These are phyloP conservation scores for Cyphomyrus discorhynchus DNA, from an alignment of 2,113 vertebrate genomes.

Conservation along the genomic window DNA sequence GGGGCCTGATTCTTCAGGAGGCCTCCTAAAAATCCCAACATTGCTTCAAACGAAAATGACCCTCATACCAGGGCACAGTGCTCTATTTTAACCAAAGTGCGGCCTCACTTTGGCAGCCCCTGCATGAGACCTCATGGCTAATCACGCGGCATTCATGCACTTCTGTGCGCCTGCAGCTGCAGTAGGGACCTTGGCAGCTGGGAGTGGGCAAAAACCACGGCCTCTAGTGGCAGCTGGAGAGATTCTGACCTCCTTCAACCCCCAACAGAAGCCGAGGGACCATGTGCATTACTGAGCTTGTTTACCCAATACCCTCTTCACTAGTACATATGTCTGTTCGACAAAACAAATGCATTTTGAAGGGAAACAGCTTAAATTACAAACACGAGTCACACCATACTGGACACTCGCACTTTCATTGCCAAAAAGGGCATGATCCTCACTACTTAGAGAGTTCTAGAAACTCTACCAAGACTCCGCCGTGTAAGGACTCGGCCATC, in stretches of 20 bases:
- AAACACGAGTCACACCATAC: not conserved
- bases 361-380: not conserved
- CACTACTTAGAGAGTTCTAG: not conserved
- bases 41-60: not conserved
- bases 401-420: not conserved
- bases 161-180: not conserved
- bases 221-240: not conserved
- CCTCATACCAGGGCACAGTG: not conserved
- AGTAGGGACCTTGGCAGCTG: not conserved
- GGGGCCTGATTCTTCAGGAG: not conserved
- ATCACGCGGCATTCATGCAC: constrained; percentile 28
- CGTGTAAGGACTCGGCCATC: not conserved
- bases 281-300: not conserved
- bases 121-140: constrained; percentile 24
- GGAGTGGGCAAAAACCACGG: not conserved
- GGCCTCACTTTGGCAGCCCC: constrained; percentile 19
- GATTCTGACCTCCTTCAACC: not conserved
- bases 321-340: not conserved
- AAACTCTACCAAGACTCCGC: not conserved
- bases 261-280: not conserved
- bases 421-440: not conserved
- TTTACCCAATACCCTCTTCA: not conserved
- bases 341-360: not conserved
- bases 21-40: not conserved
- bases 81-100: constrained; percentile 3